Percentiles rank a stretch among this genome's conserved stretches.
phyloP scores from a whole-genome alignment of 2,888 invertebrate species.

The Clostera curtula region DNA sequence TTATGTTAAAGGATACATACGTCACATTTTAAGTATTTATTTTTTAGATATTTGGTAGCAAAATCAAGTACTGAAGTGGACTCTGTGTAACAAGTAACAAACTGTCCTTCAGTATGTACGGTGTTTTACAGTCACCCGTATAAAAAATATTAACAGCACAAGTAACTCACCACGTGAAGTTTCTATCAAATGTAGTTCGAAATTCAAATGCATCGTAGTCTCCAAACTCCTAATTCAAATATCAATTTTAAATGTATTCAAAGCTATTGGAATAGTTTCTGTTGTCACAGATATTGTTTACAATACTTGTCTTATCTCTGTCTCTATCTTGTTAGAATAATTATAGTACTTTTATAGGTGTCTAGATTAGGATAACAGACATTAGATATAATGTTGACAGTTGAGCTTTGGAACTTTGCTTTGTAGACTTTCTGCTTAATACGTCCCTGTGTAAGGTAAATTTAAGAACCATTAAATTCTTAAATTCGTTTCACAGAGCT shows the following conservation, averaged over 20 bases:
- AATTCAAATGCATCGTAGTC: too few relatives aligned
- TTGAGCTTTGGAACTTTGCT: constrained; percentile 59
- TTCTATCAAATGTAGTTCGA: too few relatives aligned
- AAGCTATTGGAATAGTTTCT: constrained; percentile 8
- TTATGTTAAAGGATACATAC: too few relatives aligned
- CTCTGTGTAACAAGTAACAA: too few relatives aligned
- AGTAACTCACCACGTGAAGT: too few relatives aligned
- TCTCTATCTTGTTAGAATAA: constrained; percentile 42
- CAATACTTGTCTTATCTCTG: constrained; percentile 20
- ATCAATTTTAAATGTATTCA: constrained; percentile 6
- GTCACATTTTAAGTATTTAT: too few relatives aligned
- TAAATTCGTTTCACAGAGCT: constrained; percentile 40
- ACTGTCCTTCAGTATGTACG: too few relatives aligned
- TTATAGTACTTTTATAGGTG: constrained; percentile 47
- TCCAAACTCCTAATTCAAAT: constrained; percentile 20
- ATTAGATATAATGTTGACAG: constrained; percentile 52
- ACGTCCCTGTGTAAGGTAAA: constrained; percentile 44
- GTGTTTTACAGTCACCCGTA: too few relatives aligned
- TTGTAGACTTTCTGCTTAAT: constrained; percentile 51
- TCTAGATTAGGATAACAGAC: constrained; percentile 53
- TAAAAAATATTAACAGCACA: too few relatives aligned
- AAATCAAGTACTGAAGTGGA: too few relatives aligned
- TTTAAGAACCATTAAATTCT: constrained; percentile 21
- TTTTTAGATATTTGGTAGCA: too few relatives aligned
- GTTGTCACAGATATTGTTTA: too few relatives aligned